These are phyloP conservation scores for Pristionchus japonicus DNA, from an alignment of 2,888 invertebrate species.

Conservation along the genomic window DNA sequence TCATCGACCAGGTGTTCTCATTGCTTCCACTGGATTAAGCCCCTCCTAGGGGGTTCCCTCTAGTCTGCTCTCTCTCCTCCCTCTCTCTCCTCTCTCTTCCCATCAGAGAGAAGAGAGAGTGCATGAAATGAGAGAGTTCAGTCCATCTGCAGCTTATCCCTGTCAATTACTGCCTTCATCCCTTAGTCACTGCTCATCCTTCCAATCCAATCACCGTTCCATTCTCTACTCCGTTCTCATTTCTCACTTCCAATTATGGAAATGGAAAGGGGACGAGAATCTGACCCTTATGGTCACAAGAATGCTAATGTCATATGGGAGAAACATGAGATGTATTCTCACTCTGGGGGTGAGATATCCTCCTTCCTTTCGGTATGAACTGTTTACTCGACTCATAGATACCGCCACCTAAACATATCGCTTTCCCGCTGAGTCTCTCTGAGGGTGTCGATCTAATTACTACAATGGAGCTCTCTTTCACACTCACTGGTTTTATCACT, in stretches of 20 bases:
- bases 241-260: constrained; percentile 27
- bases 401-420: constrained; percentile 20
- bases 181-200: neutral
- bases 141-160: constrained; percentile 45
- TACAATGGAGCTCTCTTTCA: neutral
- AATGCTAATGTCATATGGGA: neutral
- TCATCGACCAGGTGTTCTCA: constrained; percentile 38
- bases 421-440: neutral
- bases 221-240: neutral
- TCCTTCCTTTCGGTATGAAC: neutral
- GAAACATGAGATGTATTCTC: constrained; percentile 13
- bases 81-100: neutral
- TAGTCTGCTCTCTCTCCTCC: neutral
- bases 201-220: constrained; percentile 35
- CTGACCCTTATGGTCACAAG: neutral
- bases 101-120: neutral
- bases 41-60: constrained; percentile 11
- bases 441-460: neutral
- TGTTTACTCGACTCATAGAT: constrained; percentile 32
- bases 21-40: constrained; percentile 24
- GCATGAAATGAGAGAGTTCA: neutral
- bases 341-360: neutral
- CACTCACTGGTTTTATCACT: neutral
- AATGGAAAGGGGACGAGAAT: neutral
- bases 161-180: constrained; percentile 16